Percentiles rank a stretch among this genome's conserved stretches.
phyloP scores from a whole-genome alignment of 2,113 vertebrate species.

The Microcebus jonahi region DNA sequence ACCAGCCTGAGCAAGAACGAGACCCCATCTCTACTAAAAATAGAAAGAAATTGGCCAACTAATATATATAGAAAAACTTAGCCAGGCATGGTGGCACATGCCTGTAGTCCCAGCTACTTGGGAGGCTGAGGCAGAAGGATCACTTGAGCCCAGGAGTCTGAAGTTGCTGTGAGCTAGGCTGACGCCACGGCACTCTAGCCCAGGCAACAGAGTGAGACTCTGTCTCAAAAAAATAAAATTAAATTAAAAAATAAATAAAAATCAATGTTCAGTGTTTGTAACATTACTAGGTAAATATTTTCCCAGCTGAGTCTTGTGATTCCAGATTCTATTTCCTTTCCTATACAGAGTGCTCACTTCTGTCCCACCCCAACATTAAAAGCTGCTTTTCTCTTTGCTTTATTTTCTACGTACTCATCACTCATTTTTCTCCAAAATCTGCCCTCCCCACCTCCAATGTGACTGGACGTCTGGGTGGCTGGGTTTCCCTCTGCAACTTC shows the following conservation, averaged over 20 bases:
- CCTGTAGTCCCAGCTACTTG: too few species aligned
- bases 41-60: too few species aligned
- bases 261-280: neutral
- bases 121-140: too few species aligned
- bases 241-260: neutral
- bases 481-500: neutral
- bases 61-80: too few species aligned
- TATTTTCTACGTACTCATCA: neutral
- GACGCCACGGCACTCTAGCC: too few species aligned
- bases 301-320: neutral
- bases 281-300: neutral
- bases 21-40: too few species aligned
- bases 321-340: neutral
- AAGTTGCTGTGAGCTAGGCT: too few species aligned
- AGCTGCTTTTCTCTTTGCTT: neutral
- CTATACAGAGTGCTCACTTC: neutral
- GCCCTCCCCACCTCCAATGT: fast-evolving
- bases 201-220: too few species aligned
- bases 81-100: too few species aligned
- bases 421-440: neutral
- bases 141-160: too few species aligned
- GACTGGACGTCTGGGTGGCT: neutral
- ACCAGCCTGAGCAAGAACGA: too few species aligned
- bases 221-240: too few species aligned
- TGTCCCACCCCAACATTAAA: neutral